Evolutionary conservation across 2,797 vertebrate genomes (phyloP), one percentile per base, ranked within the genome.

Genomic region (Urosaurus nigricauda): DNA sequence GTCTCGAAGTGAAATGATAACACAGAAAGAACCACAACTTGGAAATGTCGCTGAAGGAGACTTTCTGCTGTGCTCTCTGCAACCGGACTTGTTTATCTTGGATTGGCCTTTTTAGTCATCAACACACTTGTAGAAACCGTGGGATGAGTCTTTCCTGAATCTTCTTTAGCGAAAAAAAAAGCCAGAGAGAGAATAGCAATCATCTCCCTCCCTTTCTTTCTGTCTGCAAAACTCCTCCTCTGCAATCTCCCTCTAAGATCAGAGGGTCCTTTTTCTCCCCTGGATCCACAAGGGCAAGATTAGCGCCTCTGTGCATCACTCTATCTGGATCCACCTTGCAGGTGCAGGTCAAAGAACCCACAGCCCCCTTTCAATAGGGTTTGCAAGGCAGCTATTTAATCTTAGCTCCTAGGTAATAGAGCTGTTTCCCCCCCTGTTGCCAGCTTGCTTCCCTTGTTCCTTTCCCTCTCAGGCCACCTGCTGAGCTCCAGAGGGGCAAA

Each of bases 321-420:
- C 93, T 17, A 0, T 86, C 89, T 92, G 90, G 79, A 90, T 93
- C 90, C 47, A 92, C 85, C 91, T 71, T 92, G 90, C 87, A 93
- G 90, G 11, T 92, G 87, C 63, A 88, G 70, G 91, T 94, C 90
- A 94, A 91, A 93, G 90, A 85, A 37, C 19, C 88, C 56, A 58
- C 5, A 29, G 63, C 80, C 78, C 2, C 80, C 73, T 79, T 90
- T 95, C 92, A 71, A 0, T 24, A 85, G 81, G 82, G 47, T 29
- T 93, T 88, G 74, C 24, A 53, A 91, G 83, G 79, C 26, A 87
- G 40, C 47, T 84, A 79, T 79, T 84, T 90, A 90, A 88, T 89
- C 63, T 93, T 89, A 88, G 43, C 37, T 91, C 32, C 4, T 56
- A 91, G 70, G 90, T 51, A 86, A 80, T 37, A 58, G 37, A 75